Evolutionary conservation across 2,113 vertebrate genomes (phyloP).

Genomic region (Jacana jacana): DNA sequence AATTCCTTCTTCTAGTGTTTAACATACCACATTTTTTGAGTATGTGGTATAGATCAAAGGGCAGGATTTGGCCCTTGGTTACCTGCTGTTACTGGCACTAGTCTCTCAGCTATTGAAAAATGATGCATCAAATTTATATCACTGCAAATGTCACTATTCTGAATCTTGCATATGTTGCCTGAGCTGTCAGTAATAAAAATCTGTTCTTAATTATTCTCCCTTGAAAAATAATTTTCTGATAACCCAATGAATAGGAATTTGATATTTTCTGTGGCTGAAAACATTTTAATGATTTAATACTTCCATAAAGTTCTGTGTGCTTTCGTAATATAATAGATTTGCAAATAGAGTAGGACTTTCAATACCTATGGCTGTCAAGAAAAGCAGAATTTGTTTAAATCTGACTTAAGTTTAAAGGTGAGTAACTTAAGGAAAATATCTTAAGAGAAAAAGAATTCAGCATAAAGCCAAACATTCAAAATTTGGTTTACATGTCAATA

Average conservation of each 20-base stretch:
- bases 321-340: not conserved
- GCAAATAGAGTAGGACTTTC: not conserved
- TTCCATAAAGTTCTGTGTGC: not conserved
- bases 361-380: not conserved
- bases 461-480: not conserved
- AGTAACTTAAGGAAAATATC: not conserved
- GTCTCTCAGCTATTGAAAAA: slow-evolving; percentile 12
- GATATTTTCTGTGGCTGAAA: slow-evolving; percentile 9
- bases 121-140: slow-evolving; percentile 33
- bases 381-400: not conserved
- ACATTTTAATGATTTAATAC: not conserved
- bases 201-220: slow-evolving; percentile 42
- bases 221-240: slow-evolving; percentile 15
- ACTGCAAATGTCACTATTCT: slow-evolving; percentile 40
- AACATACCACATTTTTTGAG: not conserved
- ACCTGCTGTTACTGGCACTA: slow-evolving; percentile 24
- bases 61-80: not conserved
- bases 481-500: not conserved
- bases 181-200: slow-evolving; percentile 52
- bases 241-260: not conserved
- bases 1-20: not conserved
- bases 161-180: slow-evolving; percentile 31
- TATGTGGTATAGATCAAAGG: not conserved
- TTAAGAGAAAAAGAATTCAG: not conserved
- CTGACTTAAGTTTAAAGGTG: not conserved